Conservation (phyloP, 2,888 invertebrate species). For the Nomada flava region DNA sequence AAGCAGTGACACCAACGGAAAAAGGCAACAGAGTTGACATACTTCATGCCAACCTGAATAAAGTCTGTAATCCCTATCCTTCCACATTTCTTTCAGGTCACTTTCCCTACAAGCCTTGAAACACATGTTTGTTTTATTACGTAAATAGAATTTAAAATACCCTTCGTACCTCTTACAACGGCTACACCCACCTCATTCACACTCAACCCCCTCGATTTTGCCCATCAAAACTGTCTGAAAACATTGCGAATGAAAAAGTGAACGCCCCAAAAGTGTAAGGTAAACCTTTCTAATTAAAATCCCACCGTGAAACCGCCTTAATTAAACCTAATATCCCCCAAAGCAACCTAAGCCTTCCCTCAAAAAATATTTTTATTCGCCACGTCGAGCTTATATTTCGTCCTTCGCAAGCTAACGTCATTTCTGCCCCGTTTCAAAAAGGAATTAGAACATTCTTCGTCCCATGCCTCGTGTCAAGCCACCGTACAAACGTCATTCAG, state of each 20-base stretch:
- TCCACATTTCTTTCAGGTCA: conserved; percentile 12
- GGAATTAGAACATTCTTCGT: no score
- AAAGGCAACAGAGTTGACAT: neutral
- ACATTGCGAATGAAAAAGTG: no score
- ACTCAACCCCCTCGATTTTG: neutral
- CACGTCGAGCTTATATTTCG: no score
- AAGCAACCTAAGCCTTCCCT: no score
- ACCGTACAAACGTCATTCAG: neutral
- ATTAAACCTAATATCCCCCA: no score
- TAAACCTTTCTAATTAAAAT: no score
- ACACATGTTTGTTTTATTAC: conserved; percentile 6
- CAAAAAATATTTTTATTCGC: no score
- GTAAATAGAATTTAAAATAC: neutral
- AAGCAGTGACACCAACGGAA: neutral
- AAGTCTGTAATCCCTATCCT: neutral
- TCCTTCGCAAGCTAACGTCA: no score
- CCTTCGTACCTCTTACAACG: neutral
- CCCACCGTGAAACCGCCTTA: no score
- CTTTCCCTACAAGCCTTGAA: neutral
- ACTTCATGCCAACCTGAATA: neutral
- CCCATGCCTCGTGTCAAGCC: neutral
- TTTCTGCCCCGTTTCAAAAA: no score
- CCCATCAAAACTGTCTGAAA: no score
- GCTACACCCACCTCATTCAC: neutral
- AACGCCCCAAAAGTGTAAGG: no score